Conservation (phyloP, 1,140 invertebrate species). For the Holotrichia oblita region DNA sequence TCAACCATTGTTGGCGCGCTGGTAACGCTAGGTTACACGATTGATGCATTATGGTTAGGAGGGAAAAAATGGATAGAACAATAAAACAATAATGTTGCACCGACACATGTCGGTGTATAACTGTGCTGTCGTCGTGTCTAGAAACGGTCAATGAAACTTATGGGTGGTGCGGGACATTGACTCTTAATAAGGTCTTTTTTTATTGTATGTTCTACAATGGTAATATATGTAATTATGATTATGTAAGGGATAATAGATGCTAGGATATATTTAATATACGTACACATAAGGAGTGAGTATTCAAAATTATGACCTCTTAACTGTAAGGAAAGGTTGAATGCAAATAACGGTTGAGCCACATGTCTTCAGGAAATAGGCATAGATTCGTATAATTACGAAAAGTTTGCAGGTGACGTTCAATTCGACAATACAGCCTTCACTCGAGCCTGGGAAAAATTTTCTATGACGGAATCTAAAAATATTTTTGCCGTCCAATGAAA, state of each 20-base stretch:
- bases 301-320: too few relatives aligned
- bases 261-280: not conserved
- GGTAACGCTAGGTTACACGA: slow-evolving; percentile 3
- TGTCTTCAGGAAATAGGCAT: too few relatives aligned
- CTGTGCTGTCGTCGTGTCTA: slow-evolving; percentile 10
- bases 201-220: not conserved
- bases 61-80: slow-evolving; percentile 13
- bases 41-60: not conserved
- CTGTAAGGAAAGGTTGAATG: too few relatives aligned
- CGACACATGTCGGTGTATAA: not conserved
- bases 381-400: too few relatives aligned
- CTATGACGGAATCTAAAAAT: too few relatives aligned
- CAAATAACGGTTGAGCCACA: too few relatives aligned
- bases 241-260: not conserved
- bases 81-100: slow-evolving; percentile 12
- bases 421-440: too few relatives aligned
- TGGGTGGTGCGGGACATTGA: slow-evolving; percentile 8
- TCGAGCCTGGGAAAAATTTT: too few relatives aligned
- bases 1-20: not conserved
- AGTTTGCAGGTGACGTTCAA: too few relatives aligned
- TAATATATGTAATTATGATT: not conserved
- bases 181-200: not conserved
- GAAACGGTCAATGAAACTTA: slow-evolving; percentile 7
- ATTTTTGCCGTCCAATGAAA: too few relatives aligned
- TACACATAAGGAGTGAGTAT: too few relatives aligned